Conservation (phyloP, 1,140 invertebrate species). For the Drosophila nigromelanica region DNA sequence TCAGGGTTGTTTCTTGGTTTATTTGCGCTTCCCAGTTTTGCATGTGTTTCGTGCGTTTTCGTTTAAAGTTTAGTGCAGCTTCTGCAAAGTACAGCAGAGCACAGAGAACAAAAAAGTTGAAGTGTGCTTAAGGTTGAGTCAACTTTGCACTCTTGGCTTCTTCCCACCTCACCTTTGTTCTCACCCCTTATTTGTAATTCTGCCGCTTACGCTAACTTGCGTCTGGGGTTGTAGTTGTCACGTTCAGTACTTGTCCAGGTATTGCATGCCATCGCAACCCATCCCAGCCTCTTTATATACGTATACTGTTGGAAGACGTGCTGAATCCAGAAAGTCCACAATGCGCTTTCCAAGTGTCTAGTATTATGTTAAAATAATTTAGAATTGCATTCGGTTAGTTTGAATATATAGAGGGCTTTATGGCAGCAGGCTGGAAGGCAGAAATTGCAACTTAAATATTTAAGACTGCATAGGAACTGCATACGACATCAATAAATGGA, state of each 20-base stretch:
- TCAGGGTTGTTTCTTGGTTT: slow-evolving; percentile 56
- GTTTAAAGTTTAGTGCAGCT: slow-evolving; percentile 59
- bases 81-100: slow-evolving; percentile 50
- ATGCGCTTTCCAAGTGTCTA: too few species aligned
- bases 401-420: too few species aligned
- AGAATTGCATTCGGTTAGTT: too few species aligned
- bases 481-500: too few species aligned
- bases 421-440: too few species aligned
- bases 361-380: too few species aligned
- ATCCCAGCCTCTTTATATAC: too few species aligned
- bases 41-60: slow-evolving; percentile 16
- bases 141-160: slow-evolving; percentile 52
- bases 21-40: slow-evolving; percentile 19
- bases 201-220: slow-evolving; percentile 10
- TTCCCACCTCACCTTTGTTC: neutral
- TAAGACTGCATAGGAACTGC: too few species aligned
- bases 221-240: slow-evolving; percentile 55
- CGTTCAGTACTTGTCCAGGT: slow-evolving; percentile 35
- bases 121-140: slow-evolving; percentile 70
- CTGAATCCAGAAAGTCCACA: too few species aligned
- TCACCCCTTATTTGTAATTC: slow-evolving; percentile 7
- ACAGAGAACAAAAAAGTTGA: slow-evolving; percentile 13
- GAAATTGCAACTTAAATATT: too few species aligned
- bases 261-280: neutral
- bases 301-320: too few species aligned